Percentiles rank a stretch among this genome's conserved stretches.
Evolutionary conservation across 1,140 invertebrate species (phyloP).

Genomic region (Bombyx mandarina): DNA sequence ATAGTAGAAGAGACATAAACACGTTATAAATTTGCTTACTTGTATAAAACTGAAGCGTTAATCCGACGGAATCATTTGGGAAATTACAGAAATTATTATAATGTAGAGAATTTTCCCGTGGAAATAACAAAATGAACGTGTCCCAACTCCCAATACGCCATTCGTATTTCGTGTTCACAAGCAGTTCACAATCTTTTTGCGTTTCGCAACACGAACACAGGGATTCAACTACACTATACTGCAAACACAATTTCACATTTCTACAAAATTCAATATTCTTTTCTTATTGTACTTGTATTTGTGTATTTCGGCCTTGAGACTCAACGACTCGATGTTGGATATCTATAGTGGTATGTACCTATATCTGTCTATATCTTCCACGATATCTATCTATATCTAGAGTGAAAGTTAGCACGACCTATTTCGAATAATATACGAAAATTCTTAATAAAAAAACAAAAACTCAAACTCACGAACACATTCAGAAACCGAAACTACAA

Average conservation of each 20-base stretch:
- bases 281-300: constrained; percentile 53
- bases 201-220: no score
- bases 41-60: no score
- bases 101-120: no score
- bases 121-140: constrained; percentile 11
- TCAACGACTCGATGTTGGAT: constrained; percentile 62
- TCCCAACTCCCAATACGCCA: constrained; percentile 15
- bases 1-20: no score
- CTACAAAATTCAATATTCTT: constrained; percentile 42
- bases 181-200: no score
- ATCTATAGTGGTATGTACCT: constrained; percentile 58
- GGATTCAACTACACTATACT: no score
- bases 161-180: not conserved
- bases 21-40: no score
- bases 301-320: constrained; percentile 68
- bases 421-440: constrained; percentile 26
- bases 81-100: no score
- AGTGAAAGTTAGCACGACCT: constrained; percentile 68
- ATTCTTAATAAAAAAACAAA: constrained; percentile 17
- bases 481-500: constrained; percentile 20
- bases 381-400: constrained; percentile 63
- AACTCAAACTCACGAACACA: constrained; percentile 25
- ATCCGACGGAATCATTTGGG: no score
- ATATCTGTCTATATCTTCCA: constrained; percentile 57
- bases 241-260: constrained; percentile 26